A percentile compares a stretch with the other conserved stretches of the same genome.
phyloP scores from a whole-genome alignment of 2,113 vertebrate species.

The Lagopus leucura region DNA sequence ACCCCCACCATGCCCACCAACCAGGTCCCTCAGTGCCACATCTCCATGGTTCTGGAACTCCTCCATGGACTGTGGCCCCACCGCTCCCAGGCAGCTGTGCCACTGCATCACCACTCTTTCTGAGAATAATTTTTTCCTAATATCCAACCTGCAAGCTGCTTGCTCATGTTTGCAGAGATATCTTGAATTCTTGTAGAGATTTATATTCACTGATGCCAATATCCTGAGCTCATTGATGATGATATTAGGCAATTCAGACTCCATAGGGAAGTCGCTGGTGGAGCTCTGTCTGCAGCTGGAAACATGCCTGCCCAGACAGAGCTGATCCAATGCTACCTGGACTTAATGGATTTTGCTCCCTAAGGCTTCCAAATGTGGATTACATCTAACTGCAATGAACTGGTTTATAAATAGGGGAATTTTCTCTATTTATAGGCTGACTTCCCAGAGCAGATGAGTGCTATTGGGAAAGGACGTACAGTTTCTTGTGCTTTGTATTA shows the following conservation, averaged over 20 bases:
- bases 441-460: neutral
- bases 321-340: neutral
- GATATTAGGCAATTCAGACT: neutral
- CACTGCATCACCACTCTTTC: no score
- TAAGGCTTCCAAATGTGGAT: neutral
- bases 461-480: neutral
- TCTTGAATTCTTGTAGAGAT: neutral
- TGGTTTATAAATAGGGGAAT: neutral
- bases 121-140: no score
- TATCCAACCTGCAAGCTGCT: neutral
- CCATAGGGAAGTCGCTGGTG: neutral
- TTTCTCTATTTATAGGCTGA: neutral
- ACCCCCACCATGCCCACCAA: no score
- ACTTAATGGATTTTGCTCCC: neutral
- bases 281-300: neutral
- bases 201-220: neutral
- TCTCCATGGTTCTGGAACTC: no score
- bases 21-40: no score
- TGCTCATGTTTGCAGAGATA: neutral
- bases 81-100: no score
- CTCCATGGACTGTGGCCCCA: no score
- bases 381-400: neutral
- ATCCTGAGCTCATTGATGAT: neutral
- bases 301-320: neutral
- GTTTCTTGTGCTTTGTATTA: neutral